Evolutionary conservation across 2,113 vertebrate genomes (phyloP).

Genomic region (Dissostichus mawsoni): DNA sequence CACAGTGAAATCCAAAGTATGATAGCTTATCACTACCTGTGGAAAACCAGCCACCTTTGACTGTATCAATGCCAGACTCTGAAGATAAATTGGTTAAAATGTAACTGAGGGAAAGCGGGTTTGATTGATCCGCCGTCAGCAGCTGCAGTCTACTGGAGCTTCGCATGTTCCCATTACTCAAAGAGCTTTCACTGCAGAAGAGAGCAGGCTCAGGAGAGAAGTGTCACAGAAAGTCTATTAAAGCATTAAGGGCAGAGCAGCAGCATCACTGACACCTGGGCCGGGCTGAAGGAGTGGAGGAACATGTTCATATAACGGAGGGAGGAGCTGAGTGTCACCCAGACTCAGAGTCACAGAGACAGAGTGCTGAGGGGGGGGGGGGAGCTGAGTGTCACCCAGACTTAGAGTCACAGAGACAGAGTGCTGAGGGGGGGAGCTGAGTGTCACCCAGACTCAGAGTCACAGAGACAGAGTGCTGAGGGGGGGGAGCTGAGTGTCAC

Average conservation of each 20-base stretch:
- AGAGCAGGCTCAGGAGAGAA: neutral
- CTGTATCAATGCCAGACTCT: neutral
- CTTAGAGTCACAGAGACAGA: no score
- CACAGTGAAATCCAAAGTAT: neutral
- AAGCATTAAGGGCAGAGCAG: conserved; percentile 3
- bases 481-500: conserved; percentile 36
- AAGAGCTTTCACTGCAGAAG: conserved; percentile 1
- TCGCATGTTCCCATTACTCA: neutral
- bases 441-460: no score
- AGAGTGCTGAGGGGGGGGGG: conserved; percentile 1
- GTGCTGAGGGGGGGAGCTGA: no score
- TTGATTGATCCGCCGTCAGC: neutral
- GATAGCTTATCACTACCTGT: neutral
- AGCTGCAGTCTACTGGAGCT: neutral
- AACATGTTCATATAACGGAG: conserved; percentile 5
- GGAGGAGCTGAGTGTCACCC: conserved; percentile 36
- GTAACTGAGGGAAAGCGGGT: neutral
- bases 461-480: no score
- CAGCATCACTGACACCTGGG: conserved; percentile 13
- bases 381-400: neutral
- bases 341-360: neutral
- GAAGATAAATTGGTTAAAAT: neutral
- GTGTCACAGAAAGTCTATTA: conserved; percentile 19
- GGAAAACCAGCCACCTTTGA: neutral
- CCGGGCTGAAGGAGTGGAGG: conserved; percentile 9